These are phyloP conservation scores for Palythoa heliodiscus DNA, from an alignment of 92 coral and sea anemone species.

Conservation along the genomic window DNA sequence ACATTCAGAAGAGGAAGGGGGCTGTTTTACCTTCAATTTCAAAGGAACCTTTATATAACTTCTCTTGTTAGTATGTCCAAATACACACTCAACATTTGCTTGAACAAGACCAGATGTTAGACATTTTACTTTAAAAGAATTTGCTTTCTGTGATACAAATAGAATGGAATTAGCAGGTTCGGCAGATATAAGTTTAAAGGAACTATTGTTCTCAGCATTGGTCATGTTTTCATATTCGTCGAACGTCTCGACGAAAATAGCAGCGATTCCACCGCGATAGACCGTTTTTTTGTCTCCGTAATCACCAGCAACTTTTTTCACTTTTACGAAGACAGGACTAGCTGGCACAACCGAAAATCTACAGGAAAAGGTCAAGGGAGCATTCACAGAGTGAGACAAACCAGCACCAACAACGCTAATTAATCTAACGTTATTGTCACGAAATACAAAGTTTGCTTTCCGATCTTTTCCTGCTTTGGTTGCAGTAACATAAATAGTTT, in stretches of 20 bases:
- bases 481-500: neutral
- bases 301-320: constrained; percentile 1
- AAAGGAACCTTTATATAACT: neutral
- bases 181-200: neutral
- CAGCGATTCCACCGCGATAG: constrained; percentile 7
- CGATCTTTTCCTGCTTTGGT: neutral
- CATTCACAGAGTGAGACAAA: neutral
- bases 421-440: neutral
- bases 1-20: constrained; percentile 12
- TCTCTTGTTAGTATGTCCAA: neutral
- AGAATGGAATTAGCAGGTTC: constrained; percentile 1
- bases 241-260: neutral
- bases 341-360: neutral
- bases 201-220: neutral
- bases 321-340: neutral
- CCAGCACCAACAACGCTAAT: neutral
- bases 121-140: constrained; percentile 5
- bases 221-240: constrained; percentile 3
- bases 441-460: neutral
- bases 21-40: neutral
- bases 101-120: neutral
- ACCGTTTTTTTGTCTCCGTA: neutral
- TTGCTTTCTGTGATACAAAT: neutral
- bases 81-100: neutral
- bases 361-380: neutral